A percentile compares a stretch with the other conserved stretches of the same genome.
phyloP scores from a whole-genome alignment of 1,140 invertebrate genomes.

The Temnothorax nylanderi region DNA sequence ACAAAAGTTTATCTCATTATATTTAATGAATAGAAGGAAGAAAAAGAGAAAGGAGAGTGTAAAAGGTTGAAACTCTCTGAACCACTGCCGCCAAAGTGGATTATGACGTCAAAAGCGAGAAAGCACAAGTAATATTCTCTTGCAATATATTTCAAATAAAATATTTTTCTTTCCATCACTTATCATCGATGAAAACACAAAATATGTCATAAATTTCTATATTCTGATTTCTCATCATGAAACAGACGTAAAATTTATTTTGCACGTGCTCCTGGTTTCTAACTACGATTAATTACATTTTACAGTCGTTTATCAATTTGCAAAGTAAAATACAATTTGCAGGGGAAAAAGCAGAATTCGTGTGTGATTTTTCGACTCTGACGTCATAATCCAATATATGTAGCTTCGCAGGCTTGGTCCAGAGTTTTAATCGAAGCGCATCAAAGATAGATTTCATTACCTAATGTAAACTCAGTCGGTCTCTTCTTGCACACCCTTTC shows the following conservation, averaged over 20 bases:
- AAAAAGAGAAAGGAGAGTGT: neutral
- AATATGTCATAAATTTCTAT: slow-evolving; percentile 17
- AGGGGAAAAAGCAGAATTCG: neutral
- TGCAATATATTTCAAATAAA: slow-evolving; percentile 14
- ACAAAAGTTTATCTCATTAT: slow-evolving; percentile 25
- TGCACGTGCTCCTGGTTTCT: neutral
- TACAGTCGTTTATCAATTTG: slow-evolving; percentile 2
- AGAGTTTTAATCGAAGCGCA: slow-evolving; percentile 37
- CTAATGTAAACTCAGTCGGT: slow-evolving; percentile 64
- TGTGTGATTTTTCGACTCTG: slow-evolving; percentile 32
- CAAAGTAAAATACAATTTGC: neutral
- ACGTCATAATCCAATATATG: slow-evolving; percentile 38
- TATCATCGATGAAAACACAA: neutral
- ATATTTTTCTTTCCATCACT: neutral
- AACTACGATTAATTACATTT: slow-evolving; percentile 29
- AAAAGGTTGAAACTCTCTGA: slow-evolving; percentile 35
- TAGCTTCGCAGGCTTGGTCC: neutral
- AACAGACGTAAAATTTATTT: neutral
- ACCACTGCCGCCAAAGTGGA: slow-evolving; percentile 13
- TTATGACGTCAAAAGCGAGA: slow-evolving; percentile 48
- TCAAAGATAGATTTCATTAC: slow-evolving; percentile 67
- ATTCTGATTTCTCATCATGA: neutral
- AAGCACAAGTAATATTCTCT: slow-evolving; percentile 29
- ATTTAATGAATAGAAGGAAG: slow-evolving; percentile 1
- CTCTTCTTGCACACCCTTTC: slow-evolving; percentile 41